These are phyloP conservation scores for Aproaerema taeniolella DNA, from an alignment of 2,888 invertebrate species.

Conservation along the genomic window DNA sequence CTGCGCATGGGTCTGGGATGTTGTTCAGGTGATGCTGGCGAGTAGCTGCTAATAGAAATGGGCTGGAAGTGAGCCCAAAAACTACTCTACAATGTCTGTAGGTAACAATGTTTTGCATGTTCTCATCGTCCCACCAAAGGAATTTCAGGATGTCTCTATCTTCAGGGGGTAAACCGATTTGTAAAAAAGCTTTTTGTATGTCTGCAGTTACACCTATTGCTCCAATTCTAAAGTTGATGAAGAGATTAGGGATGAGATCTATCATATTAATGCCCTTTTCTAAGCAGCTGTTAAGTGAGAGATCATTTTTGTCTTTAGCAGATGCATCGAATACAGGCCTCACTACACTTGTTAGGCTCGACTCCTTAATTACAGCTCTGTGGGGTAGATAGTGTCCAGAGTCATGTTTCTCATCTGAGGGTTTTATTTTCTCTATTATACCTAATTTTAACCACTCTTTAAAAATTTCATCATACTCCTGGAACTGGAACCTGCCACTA, in stretches of 20 bases:
- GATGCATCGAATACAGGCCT: conserved; percentile 18
- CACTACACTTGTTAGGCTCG: conserved; percentile 10
- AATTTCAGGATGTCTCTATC: conserved; percentile 12
- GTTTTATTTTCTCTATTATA: conserved; percentile 5
- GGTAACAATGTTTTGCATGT: neutral
- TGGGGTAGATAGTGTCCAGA: conserved; percentile 13
- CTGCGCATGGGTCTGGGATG: no score
- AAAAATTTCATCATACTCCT: conserved; percentile 9
- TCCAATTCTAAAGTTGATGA: conserved; percentile 14
- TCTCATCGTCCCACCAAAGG: conserved; percentile 14
- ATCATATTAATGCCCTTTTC: conserved; percentile 16
- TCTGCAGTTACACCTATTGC: conserved; percentile 14
- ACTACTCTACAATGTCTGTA: conserved; percentile 14
- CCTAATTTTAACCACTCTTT: conserved; percentile 4
- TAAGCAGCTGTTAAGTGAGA: conserved; percentile 11
- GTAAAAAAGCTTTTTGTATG: no score
- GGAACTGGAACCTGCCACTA: no score
- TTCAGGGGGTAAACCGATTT: conserved; percentile 9
- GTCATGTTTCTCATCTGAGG: neutral
- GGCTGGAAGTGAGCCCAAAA: conserved; percentile 3
- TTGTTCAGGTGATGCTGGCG: neutral
- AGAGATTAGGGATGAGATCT: conserved; percentile 14
- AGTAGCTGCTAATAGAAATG: neutral
- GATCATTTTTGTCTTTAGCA: conserved; percentile 13
- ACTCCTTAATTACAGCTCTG: conserved; percentile 10